These are phyloP conservation scores for Hiodon alosoides DNA, from an alignment of 2,113 vertebrate genomes.

Conservation along the genomic window DNA sequence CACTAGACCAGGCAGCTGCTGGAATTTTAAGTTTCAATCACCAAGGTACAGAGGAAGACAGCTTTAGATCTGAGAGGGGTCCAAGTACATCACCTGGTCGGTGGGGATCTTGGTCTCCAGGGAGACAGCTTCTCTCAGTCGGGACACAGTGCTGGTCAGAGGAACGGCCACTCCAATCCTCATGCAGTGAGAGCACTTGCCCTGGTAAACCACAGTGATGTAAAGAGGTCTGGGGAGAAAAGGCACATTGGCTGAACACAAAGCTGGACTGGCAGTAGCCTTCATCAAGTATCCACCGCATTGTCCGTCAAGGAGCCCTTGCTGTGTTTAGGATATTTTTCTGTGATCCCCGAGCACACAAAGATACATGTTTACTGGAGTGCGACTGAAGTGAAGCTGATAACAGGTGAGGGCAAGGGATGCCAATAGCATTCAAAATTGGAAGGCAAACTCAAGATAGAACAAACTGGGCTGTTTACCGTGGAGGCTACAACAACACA, in stretches of 20 bases:
- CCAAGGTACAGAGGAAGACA: slow-evolving; percentile 32
- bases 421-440: no score
- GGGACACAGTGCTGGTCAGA: slow-evolving; percentile 80
- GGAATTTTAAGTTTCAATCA: no score
- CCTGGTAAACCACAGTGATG: slow-evolving; percentile 91
- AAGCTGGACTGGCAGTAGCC: background rate
- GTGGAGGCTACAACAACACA: no score
- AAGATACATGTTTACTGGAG: no score
- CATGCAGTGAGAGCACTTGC: slow-evolving; percentile 96
- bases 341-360: no score
- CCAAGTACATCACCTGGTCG: slow-evolving; percentile 73
- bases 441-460: no score
- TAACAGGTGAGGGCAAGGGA: no score
- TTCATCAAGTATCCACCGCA: background rate
- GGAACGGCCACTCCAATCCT: slow-evolving; percentile 90
- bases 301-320: no score
- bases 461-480: no score
- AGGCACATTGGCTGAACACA: background rate
- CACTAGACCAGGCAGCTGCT: no score
- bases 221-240: slow-evolving; percentile 76
- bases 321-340: no score
- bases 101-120: slow-evolving; percentile 93
- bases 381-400: no score
- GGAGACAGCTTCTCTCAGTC: slow-evolving; percentile 86
- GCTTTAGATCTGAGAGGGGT: background rate